A percentile compares a stretch with the other conserved stretches of the same genome.
Evolutionary conservation across 2,888 invertebrate genomes (phyloP).

Genomic region (Strigamia transsilvanica): DNA sequence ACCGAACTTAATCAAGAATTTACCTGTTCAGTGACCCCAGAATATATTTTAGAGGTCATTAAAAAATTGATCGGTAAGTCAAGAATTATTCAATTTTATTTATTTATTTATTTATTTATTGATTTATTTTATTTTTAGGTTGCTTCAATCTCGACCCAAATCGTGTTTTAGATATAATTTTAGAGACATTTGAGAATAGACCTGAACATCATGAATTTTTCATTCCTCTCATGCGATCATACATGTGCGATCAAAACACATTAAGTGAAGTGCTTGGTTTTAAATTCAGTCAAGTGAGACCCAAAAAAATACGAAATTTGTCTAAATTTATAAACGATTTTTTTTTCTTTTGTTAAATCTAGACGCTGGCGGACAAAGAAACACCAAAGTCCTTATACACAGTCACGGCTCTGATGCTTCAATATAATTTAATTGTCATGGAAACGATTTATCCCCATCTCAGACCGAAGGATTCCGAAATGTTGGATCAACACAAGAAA

Average conservation of each 20-base stretch:
- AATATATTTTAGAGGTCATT: slow-evolving; percentile 81
- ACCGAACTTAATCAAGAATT: slow-evolving; percentile 86
- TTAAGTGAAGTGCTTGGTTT: slow-evolving; percentile 95
- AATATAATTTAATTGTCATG: slow-evolving; percentile 83
- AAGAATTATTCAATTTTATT: neutral
- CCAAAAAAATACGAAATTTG: neutral
- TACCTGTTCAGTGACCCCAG: slow-evolving; percentile 55
- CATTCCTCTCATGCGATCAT: slow-evolving; percentile 83
- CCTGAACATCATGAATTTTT: slow-evolving; percentile 75
- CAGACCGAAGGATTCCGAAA: slow-evolving; percentile 82
- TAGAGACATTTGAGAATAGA: slow-evolving; percentile 89
- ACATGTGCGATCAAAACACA: slow-evolving; percentile 86
- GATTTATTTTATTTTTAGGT: slow-evolving; percentile 70
- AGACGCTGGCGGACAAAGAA: slow-evolving; percentile 59
- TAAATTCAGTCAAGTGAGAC: slow-evolving; percentile 71
- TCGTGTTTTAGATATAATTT: slow-evolving; percentile 91
- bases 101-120: neutral
- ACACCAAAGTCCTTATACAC: slow-evolving; percentile 87
- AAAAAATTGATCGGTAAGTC: slow-evolving; percentile 70
- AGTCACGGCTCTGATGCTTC: slow-evolving; percentile 87
- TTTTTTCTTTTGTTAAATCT: neutral
- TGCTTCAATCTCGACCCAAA: slow-evolving; percentile 99
- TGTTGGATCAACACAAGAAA: slow-evolving; percentile 82
- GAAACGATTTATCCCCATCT: slow-evolving; percentile 93
- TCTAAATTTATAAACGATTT: neutral